Base-by-base conservation (phyloP, 2,797 vertebrate species). In the Darevskia mixta region DNA sequence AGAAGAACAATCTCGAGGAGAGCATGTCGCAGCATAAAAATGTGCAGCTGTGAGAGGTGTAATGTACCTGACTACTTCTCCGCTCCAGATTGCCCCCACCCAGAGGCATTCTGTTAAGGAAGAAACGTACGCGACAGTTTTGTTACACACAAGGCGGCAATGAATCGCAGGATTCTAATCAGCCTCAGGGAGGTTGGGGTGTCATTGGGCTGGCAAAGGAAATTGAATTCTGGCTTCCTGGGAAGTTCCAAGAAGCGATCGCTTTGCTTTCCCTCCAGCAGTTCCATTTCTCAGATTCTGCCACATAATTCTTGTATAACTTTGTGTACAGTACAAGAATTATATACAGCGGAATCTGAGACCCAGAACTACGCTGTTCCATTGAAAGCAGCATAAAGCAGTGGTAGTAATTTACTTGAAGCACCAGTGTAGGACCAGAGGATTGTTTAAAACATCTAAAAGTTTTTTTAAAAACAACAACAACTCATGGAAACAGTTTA, bases 161-260 rank as follows among this genome's bases (percentile, higher is more conserved):
- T 79, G 76, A 86, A 55, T 86, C 35, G 64, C 75, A 69, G 43
- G 67, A 79, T 79, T 55, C 64, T 55, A 49, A 75, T 75, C 49
- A 69, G 25, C 10, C 4, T 27, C 69, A 23, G 23, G 35, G 43
- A 69, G 64, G 85, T 49, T 45, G n/a, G 27, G n/a, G 41, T 78
- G 29, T 23, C 75, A 29, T 29, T 35, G n/a, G 32, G 43, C 75
- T 69, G 23, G 45, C 82, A 58, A 84, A 32, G 69, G 49, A 75
- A 84, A 84, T 75, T 84, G 64, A 86, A 86, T 55, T 79, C n/a
- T 27, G 85, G 43, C 64, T 86, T 55, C n/a, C 85, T 45, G 61
- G 41, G 58, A 66, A 66, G 73, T 23, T 79, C 2, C n/a, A 69
- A 79, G 35, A 45, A 45, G 23, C 49, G 23, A 49, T 73, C n/a